phyloP scores from a whole-genome alignment of 2,797 vertebrate species.

The Rachycentron canadum region DNA sequence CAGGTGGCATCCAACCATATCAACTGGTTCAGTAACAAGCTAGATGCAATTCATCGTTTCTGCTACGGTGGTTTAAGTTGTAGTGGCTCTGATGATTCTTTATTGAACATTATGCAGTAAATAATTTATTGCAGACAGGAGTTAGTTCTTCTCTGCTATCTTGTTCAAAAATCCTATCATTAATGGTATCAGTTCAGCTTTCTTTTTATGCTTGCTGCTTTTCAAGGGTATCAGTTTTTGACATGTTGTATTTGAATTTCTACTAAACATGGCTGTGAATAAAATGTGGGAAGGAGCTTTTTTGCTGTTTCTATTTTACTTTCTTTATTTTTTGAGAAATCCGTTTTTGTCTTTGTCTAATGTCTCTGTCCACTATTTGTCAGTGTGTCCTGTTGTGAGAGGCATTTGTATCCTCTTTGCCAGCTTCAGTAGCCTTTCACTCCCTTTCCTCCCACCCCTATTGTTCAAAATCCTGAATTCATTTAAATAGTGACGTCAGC shows the following conservation, averaged over 20 bases:
- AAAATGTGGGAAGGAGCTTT: background rate
- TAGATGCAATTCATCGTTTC: background rate
- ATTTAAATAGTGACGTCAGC: constrained; percentile 19
- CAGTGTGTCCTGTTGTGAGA: constrained; percentile 20
- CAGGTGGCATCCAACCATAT: background rate
- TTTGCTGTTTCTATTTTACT: background rate
- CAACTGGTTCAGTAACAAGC: background rate
- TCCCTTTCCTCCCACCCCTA: constrained; percentile 22
- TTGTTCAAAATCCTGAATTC: constrained; percentile 18
- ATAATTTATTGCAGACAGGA: constrained; percentile 3
- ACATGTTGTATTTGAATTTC: background rate
- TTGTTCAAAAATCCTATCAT: background rate
- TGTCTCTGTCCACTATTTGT: constrained; percentile 10
- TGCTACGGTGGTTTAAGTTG: background rate
- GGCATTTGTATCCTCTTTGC: constrained; percentile 19
- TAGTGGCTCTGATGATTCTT: background rate
- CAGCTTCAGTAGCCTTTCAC: constrained; percentile 3
- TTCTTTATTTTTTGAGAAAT: background rate
- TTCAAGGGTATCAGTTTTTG: background rate
- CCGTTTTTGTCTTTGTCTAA: background rate
- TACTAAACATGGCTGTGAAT: background rate
- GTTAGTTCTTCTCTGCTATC: background rate
- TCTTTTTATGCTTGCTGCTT: background rate
- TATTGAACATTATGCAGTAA: background rate
- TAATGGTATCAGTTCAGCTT: background rate